phyloP scores from a whole-genome alignment of 2,888 invertebrate species.

The Lissonota sp. region DNA sequence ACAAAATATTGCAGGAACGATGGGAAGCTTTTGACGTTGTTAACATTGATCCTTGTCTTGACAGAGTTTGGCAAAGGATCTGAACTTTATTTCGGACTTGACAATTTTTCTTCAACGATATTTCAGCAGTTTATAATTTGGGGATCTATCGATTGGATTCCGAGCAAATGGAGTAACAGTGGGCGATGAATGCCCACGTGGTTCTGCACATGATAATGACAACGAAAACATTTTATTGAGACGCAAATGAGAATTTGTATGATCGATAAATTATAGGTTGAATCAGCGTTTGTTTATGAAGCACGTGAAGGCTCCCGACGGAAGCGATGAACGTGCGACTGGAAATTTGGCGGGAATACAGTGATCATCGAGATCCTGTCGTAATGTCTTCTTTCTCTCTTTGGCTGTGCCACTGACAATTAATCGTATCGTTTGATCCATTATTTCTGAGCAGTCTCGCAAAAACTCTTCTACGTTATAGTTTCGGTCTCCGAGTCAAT shows the following conservation, averaged over 20 bases:
- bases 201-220: neutral
- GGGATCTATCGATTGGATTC: no score
- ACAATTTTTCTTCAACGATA: no score
- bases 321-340: slow-evolving; percentile 71
- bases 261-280: neutral
- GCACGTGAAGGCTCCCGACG: slow-evolving; percentile 63
- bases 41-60: slow-evolving; percentile 1
- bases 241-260: neutral
- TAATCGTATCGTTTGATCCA: neutral
- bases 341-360: slow-evolving; percentile 76
- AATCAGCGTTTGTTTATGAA: neutral
- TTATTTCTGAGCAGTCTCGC: neutral
- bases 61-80: neutral
- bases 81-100: neutral
- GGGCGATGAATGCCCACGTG: neutral
- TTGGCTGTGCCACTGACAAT: neutral
- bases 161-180: no score
- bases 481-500: neutral
- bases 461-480: neutral
- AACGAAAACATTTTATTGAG: neutral
- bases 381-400: slow-evolving; percentile 10
- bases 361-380: slow-evolving; percentile 41
- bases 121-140: no score
- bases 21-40: neutral
- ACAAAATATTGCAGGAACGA: neutral